Percentiles rank a stretch among this genome's conserved stretches.
Conservation (phyloP, 2,113 vertebrate genomes). For the Nettapus auritus region DNA sequence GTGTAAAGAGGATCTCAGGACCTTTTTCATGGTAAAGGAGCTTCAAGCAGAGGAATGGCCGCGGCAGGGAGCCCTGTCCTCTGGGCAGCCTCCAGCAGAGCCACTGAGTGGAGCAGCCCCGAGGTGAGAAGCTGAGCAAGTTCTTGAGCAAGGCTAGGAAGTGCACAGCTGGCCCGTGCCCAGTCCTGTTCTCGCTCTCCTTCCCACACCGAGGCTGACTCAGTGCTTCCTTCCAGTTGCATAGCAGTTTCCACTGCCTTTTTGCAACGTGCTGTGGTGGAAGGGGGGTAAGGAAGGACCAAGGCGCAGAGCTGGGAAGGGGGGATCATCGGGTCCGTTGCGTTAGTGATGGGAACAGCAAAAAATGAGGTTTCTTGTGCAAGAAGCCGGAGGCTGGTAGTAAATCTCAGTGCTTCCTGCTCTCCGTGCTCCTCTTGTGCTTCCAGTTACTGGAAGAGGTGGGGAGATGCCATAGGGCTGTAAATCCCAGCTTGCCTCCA, state of each 20-base stretch:
- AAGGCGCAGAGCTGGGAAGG: not conserved
- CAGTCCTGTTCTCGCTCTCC: not conserved
- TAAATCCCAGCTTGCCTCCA: constrained; percentile 33
- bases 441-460: constrained; percentile 41
- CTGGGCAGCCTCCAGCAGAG: not conserved
- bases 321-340: not conserved
- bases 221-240: not conserved
- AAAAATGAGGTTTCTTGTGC: not conserved
- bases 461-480: not conserved
- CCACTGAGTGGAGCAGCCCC: not conserved
- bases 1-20: not conserved
- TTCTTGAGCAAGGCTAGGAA: not conserved
- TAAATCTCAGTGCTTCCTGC: constrained; percentile 31
- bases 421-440: not conserved
- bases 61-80: not conserved
- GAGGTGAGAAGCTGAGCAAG: not conserved
- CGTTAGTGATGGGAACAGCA: not conserved
- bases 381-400: constrained; percentile 21
- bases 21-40: not conserved
- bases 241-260: not conserved
- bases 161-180: not conserved
- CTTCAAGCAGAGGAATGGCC: not conserved
- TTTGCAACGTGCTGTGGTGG: not conserved
- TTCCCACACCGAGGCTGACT: constrained; percentile 1
- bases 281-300: not conserved